phyloP scores from a whole-genome alignment of 2,113 vertebrate genomes.

The Halcyon malimbica region DNA sequence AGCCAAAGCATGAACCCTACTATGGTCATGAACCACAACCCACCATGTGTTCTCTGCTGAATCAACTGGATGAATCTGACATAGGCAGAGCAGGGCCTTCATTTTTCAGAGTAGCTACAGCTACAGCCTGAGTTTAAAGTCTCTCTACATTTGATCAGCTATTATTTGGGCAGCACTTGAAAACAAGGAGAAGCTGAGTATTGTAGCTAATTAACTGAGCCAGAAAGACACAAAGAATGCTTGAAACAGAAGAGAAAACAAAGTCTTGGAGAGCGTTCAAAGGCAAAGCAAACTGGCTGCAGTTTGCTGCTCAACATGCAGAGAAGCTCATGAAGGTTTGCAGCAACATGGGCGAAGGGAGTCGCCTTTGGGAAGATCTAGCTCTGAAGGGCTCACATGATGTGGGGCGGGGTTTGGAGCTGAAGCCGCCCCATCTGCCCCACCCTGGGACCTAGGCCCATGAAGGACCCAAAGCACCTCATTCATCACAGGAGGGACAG shows the following conservation, averaged over 20 bases:
- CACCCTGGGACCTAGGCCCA: background rate
- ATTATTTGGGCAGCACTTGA: background rate
- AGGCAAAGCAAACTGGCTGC: background rate
- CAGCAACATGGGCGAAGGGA: background rate
- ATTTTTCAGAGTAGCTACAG: background rate
- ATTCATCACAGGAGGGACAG: background rate
- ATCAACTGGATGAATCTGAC: background rate
- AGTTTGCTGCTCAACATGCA: accelerated
- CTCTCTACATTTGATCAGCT: background rate
- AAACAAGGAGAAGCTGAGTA: background rate
- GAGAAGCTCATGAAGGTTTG: background rate
- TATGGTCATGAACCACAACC: background rate
- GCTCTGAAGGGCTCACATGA: background rate
- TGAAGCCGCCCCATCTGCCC: background rate
- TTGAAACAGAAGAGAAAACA: constrained; percentile 42
- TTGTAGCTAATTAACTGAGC: background rate
- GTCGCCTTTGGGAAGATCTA: background rate
- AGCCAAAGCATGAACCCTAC: background rate
- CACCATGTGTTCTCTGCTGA: background rate
- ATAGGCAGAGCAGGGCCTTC: background rate
- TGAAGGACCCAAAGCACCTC: background rate
- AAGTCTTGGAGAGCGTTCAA: background rate
- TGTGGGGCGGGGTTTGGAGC: background rate
- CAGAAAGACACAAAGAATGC: background rate
- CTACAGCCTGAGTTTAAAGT: background rate